phyloP scores from a whole-genome alignment of 2,113 vertebrate species.

The Uropsilus gracilis region DNA sequence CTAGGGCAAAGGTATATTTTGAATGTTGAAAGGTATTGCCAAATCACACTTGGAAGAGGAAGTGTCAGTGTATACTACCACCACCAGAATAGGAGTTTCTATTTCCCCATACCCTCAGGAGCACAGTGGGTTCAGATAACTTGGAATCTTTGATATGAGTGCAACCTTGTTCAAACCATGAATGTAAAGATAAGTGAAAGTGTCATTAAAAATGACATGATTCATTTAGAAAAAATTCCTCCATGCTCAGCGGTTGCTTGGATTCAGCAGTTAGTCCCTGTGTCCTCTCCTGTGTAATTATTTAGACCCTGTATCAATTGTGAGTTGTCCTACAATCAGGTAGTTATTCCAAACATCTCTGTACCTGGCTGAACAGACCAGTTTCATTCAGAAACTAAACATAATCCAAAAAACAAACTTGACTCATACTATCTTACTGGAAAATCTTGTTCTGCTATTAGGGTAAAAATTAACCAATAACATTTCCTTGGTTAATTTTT shows the following conservation, averaged over 20 bases:
- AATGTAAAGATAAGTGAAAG: conserved; percentile 22
- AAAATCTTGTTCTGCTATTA: conserved; percentile 39
- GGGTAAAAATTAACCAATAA: conserved; percentile 20
- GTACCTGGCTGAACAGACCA: not conserved
- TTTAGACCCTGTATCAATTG: not conserved
- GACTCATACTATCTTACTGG: not conserved
- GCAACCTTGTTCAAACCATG: not conserved
- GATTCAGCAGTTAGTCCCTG: not conserved
- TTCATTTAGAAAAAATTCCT: conserved; percentile 30
- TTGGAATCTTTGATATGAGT: not conserved
- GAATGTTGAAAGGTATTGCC: conserved; percentile 45
- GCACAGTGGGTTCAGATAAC: not conserved
- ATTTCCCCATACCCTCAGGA: not conserved
- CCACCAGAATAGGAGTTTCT: not conserved
- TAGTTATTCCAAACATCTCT: not conserved
- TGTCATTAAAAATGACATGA: not conserved
- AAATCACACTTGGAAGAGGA: conserved; percentile 56
- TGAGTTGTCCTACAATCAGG: not conserved
- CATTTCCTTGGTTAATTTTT: conserved; percentile 28
- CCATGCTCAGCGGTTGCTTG: not conserved
- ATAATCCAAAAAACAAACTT: not conserved
- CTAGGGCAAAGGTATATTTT: conserved; percentile 46
- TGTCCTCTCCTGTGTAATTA: not conserved
- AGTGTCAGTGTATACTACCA: not conserved
- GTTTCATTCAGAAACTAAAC: conserved; percentile 20